Conservation (phyloP, 2,113 vertebrate genomes). For the Microtus montanus region DNA sequence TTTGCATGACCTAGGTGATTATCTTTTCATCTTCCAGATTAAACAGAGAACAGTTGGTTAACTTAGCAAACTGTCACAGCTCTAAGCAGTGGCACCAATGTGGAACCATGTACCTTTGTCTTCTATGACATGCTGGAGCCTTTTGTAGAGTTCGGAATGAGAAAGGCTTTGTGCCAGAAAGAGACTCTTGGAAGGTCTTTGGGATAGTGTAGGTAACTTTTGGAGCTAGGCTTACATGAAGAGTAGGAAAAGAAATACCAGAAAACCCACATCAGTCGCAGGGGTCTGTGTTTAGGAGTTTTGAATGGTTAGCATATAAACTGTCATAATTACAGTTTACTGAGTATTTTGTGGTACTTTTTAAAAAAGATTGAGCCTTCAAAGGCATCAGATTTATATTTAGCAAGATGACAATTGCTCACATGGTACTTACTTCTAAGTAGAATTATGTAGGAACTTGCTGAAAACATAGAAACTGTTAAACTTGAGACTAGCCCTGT, state of each 20-base stretch:
- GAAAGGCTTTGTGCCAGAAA: slow-evolving; percentile 12
- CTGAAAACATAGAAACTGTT: slow-evolving; percentile 40
- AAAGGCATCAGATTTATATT: slow-evolving; percentile 44
- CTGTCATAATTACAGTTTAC: neutral
- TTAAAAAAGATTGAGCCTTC: slow-evolving; percentile 21
- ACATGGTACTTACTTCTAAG: slow-evolving; percentile 1
- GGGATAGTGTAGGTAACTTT: neutral
- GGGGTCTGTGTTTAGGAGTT: neutral
- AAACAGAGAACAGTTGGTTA: slow-evolving; percentile 11
- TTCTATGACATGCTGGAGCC: neutral
- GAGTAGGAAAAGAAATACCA: neutral
- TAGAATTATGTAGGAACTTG: slow-evolving; percentile 46
- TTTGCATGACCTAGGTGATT: slow-evolving; percentile 1
- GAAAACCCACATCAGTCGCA: neutral
- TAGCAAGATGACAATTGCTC: slow-evolving; percentile 42
- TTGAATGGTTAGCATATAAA: neutral
- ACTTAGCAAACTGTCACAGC: slow-evolving; percentile 8
- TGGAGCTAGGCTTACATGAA: neutral
- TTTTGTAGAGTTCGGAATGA: neutral
- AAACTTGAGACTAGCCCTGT: slow-evolving; percentile 9
- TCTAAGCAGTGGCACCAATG: slow-evolving; percentile 3
- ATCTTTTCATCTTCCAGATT: neutral
- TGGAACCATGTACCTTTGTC: neutral
- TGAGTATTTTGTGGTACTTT: slow-evolving; percentile 27
- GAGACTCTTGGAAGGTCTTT: neutral